phyloP scores from a whole-genome alignment of 1,140 invertebrate species.

The Pygmarrhopalites habei region DNA sequence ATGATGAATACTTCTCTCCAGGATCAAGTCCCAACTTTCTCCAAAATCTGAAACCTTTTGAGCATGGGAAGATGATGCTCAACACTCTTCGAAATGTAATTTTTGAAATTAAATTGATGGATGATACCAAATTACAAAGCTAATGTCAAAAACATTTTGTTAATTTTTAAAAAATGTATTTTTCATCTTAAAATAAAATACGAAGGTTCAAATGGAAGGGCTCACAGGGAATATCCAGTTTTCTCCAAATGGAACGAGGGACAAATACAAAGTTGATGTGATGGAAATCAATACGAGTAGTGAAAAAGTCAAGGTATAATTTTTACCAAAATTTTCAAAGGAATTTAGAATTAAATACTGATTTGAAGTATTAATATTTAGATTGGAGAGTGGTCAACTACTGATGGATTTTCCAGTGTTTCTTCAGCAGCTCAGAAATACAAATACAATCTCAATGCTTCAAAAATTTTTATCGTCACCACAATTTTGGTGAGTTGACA shows the following conservation, averaged over 20 bases:
- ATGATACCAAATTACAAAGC: too few species aligned
- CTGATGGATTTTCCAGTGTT: conserved; percentile 2
- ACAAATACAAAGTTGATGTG: conserved; percentile 85
- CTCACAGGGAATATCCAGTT: conserved; percentile 83
- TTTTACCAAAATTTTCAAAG: neutral
- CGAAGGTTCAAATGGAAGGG: conserved; percentile 82
- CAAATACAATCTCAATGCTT: conserved; percentile 6
- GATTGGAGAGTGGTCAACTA: conserved; percentile 74
- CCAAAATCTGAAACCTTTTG: conserved; percentile 59
- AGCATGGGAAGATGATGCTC: conserved; percentile 76
- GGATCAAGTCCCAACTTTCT: neutral
- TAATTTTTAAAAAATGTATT: too few species aligned
- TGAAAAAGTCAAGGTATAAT: conserved; percentile 67
- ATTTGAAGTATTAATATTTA: conserved; percentile 41
- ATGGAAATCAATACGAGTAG: conserved; percentile 85
- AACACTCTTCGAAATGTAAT: neutral
- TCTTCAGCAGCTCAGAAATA: neutral
- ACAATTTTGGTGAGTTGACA: conserved; percentile 78
- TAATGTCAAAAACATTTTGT: too few species aligned
- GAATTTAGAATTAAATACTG: neutral
- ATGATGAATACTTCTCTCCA: conserved; percentile 1
- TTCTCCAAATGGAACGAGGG: conserved; percentile 61
- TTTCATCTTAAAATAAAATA: too few species aligned
- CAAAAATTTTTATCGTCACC: conserved; percentile 79
- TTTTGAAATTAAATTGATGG: conserved; percentile 3